Percentiles rank a stretch among this genome's conserved stretches.
phyloP scores from a whole-genome alignment of 2,888 invertebrate genomes.

The Drosophila merina region DNA sequence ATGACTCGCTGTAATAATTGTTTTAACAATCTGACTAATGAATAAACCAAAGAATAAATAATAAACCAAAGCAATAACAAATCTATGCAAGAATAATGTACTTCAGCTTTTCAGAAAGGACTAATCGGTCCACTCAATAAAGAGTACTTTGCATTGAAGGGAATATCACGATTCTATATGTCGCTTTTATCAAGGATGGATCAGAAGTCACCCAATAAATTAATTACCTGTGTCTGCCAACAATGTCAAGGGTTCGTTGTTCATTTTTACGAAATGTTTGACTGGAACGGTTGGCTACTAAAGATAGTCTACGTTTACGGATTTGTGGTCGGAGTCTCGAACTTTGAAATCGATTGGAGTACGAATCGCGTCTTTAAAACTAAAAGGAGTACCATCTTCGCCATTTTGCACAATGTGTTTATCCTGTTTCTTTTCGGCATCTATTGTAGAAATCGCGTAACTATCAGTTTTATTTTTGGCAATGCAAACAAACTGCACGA shows the following conservation, averaged over 20 bases:
- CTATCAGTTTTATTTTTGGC: background rate
- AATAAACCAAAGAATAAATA: background rate
- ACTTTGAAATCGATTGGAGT: constrained; percentile 20
- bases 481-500: constrained; percentile 27
- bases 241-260: no score
- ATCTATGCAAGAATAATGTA: no score
- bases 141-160: no score
- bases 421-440: background rate
- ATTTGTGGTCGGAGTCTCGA: constrained; percentile 1
- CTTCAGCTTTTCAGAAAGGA: no score
- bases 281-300: constrained; percentile 15
- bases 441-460: background rate
- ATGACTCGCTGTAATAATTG: background rate
- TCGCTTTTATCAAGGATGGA: background rate
- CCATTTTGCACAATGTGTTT: background rate
- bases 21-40: background rate
- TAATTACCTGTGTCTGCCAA: background rate
- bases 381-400: background rate
- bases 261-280: constrained; percentile 13
- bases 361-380: constrained; percentile 1
- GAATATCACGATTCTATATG: no score
- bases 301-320: background rate
- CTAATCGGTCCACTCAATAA: no score
- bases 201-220: background rate
- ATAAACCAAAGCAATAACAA: no score